A percentile compares a stretch with the other conserved stretches of the same genome.
Conservation (phyloP, 1,140 invertebrate genomes). For the Hyposmocoma kahamanoa region DNA sequence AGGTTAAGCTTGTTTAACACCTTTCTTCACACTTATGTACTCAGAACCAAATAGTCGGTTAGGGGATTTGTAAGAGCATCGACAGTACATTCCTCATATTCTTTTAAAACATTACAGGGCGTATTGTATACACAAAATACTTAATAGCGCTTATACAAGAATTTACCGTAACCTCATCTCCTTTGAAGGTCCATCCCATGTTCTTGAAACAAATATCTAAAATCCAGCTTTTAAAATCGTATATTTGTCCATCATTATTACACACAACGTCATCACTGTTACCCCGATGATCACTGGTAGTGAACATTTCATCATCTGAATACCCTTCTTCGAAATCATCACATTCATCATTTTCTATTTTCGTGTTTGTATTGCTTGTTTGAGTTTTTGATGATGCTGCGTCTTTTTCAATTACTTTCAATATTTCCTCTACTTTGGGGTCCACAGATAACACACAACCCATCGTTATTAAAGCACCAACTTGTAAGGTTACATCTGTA, state of each 20-base stretch:
- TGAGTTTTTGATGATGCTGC: slow-evolving; percentile 18
- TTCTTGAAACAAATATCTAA: slow-evolving; percentile 74
- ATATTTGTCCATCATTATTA: slow-evolving; percentile 16
- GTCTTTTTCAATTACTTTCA: slow-evolving; percentile 48
- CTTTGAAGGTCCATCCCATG: slow-evolving; percentile 63
- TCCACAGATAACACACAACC: slow-evolving; percentile 82
- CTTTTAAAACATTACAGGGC: too few species aligned
- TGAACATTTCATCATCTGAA: slow-evolving; percentile 62
- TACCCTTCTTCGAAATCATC: slow-evolving; percentile 65
- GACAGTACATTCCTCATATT: background rate
- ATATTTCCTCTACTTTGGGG: slow-evolving; percentile 66
- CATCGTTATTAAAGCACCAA: slow-evolving; percentile 84
- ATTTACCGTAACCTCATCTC: slow-evolving; percentile 45
- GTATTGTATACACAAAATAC: background rate
- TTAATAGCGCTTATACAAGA: background rate
- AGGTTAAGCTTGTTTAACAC: too few species aligned
- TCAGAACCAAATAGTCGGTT: too few species aligned
- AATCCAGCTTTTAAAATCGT: slow-evolving; percentile 67
- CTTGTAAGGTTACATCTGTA: slow-evolving; percentile 77
- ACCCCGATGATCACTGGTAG: slow-evolving; percentile 28
- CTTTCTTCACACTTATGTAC: too few species aligned
- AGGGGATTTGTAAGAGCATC: too few species aligned
- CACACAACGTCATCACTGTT: slow-evolving; percentile 39
- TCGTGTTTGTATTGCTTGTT: slow-evolving; percentile 29
- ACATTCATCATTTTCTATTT: slow-evolving; percentile 39